Conservation (phyloP, 2,797 vertebrate species). For the Lycodopsis pacificus region DNA sequence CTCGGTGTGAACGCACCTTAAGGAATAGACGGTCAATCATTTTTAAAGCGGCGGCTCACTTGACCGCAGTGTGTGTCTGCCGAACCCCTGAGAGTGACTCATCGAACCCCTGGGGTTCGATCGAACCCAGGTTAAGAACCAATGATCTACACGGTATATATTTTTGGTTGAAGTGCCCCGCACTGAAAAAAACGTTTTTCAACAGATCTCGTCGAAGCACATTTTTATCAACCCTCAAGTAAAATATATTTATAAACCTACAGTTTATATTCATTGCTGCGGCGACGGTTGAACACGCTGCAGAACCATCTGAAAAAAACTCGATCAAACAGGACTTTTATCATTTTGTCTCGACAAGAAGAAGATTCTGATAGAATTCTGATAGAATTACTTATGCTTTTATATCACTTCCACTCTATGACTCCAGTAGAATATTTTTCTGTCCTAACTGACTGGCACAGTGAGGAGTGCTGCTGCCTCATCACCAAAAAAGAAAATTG, state of each 20-base stretch:
- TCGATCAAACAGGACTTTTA: conserved; percentile 13
- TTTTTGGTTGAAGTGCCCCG: neutral
- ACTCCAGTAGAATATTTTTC: neutral
- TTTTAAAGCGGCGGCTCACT: too few species aligned
- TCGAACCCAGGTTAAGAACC: too few species aligned
- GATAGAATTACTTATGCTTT: conserved; percentile 23
- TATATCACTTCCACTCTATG: neutral
- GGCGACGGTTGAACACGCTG: neutral
- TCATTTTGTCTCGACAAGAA: conserved; percentile 29
- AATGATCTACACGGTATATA: neutral
- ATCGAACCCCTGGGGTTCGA: too few species aligned
- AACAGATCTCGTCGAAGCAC: conserved; percentile 8
- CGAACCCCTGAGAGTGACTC: too few species aligned
- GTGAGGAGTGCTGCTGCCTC: conserved; percentile 14
- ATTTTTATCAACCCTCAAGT: conserved; percentile 4
- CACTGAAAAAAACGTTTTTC: neutral
- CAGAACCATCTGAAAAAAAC: conserved; percentile 4
- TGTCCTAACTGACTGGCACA: neutral
- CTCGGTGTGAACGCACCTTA: too few species aligned
- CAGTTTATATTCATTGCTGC: neutral
- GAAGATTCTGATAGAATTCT: conserved; percentile 16
- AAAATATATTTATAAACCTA: conserved; percentile 4
- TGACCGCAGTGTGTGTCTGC: too few species aligned
- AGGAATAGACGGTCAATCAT: too few species aligned
- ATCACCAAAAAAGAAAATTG: conserved; percentile 13